Percentiles rank a stretch among this genome's conserved stretches.
Evolutionary conservation across 2,797 vertebrate genomes (phyloP).

Genomic region (Petrocephalus schoutedeni): DNA sequence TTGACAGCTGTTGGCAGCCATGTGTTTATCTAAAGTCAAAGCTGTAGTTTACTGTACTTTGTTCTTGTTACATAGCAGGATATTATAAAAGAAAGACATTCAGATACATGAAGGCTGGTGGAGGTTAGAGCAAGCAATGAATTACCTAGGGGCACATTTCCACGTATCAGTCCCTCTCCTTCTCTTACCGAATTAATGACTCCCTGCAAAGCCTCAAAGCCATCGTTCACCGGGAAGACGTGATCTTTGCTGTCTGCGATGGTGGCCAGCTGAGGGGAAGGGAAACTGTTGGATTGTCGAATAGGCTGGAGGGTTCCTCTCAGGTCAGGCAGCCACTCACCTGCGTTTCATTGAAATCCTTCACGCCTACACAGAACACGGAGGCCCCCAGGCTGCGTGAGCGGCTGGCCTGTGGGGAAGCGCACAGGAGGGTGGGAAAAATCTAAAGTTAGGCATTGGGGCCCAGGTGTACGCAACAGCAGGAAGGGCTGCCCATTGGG

Average conservation of each 20-base stretch:
- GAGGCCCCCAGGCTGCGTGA: conserved; percentile 87
- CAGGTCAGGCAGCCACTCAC: conserved; percentile 47
- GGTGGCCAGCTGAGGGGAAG: conserved; percentile 73
- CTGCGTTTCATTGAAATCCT: conserved; percentile 98
- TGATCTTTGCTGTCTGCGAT: conserved; percentile 95
- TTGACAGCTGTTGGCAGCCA: background rate
- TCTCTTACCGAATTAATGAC: conserved; percentile 86
- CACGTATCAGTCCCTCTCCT: background rate
- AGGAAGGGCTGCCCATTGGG: background rate
- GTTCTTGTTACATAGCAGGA: background rate
- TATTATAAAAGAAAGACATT: background rate
- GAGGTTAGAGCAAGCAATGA: background rate
- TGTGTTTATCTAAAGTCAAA: background rate
- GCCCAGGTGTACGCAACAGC: background rate
- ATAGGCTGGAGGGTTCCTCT: no score
- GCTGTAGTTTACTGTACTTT: background rate
- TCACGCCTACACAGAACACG: conserved; percentile 93
- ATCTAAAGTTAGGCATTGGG: background rate
- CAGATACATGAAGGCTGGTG: background rate
- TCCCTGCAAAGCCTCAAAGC: conserved; percentile 89
- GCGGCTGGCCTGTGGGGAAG: conserved; percentile 71
- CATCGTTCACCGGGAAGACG: conserved; percentile 92
- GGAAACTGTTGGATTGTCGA: background rate
- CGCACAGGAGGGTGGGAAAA: background rate
- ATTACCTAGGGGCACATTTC: background rate